Percentiles rank a stretch among this genome's conserved stretches.
phyloP scores from a whole-genome alignment of 2,797 vertebrate species.

The Hoplostethus atlanticus region DNA sequence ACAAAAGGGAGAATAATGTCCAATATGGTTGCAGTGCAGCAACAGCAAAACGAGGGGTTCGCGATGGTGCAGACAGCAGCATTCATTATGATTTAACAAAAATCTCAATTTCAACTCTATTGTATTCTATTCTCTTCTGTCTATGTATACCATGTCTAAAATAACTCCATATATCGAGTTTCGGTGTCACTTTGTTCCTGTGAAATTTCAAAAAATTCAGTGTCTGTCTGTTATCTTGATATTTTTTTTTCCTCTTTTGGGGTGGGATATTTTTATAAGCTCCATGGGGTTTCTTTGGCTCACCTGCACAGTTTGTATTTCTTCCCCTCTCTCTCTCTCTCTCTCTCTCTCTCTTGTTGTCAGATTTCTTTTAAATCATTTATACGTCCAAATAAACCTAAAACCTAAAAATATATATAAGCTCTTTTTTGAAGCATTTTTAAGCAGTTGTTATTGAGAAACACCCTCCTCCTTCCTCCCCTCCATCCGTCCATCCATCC shows the following conservation, averaged over 20 bases:
- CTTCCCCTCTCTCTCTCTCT: constrained; percentile 1
- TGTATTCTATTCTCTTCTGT: neutral
- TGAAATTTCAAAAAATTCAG: constrained; percentile 49
- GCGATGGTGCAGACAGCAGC: too few species aligned
- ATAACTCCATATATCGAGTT: constrained; percentile 13
- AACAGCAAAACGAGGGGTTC: too few species aligned
- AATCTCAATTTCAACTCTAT: too few species aligned
- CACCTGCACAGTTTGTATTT: constrained; percentile 35
- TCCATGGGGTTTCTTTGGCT: constrained; percentile 68
- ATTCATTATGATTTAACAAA: neutral
- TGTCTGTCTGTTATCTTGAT: constrained; percentile 52
- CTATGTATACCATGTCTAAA: constrained; percentile 13
- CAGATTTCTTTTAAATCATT: constrained; percentile 54
- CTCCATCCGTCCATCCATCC: constrained; percentile 3
- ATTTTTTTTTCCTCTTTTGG: constrained; percentile 58
- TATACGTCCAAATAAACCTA: constrained; percentile 48
- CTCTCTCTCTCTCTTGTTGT: constrained; percentile 56
- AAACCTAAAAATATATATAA: constrained; percentile 43
- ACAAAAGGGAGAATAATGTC: neutral
- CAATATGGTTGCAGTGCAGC: neutral
- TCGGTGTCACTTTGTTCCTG: constrained; percentile 38
- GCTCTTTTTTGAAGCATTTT: constrained; percentile 39
- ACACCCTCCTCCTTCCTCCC: neutral
- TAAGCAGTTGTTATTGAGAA: constrained; percentile 1
- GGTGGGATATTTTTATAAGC: constrained; percentile 75